These are phyloP conservation scores for Diadema setosum DNA, from an alignment of 35 echinoderm and acorn worm genomes.

Conservation along the genomic window DNA sequence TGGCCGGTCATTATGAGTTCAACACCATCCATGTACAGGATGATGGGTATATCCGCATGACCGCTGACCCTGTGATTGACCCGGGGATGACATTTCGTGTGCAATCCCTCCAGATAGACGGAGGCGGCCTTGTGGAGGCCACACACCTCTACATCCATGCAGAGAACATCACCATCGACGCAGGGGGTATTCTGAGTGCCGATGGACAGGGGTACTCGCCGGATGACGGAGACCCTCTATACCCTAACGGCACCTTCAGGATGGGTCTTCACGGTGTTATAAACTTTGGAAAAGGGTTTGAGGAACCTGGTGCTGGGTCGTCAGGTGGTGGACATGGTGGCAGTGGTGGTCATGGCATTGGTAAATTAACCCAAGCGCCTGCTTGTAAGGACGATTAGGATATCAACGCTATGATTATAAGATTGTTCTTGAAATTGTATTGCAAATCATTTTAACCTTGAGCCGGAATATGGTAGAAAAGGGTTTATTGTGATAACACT, in stretches of 20 bases:
- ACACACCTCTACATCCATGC: conserved; percentile 77
- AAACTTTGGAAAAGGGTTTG: conserved; percentile 67
- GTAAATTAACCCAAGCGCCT: too few relatives aligned
- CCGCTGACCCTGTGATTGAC: conserved; percentile 72
- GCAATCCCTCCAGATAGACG: conserved; percentile 60
- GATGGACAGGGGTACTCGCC: conserved; percentile 68
- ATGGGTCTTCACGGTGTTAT: conserved; percentile 81
- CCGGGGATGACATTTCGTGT: conserved; percentile 63
- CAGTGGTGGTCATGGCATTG: conserved; percentile 81
- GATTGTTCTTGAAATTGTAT: too few relatives aligned
- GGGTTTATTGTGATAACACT: too few relatives aligned
- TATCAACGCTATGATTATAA: not conserved
- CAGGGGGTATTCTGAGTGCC: conserved; percentile 58
- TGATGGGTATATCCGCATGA: conserved; percentile 87
- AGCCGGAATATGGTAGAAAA: too few relatives aligned
- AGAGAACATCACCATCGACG: conserved; percentile 86
- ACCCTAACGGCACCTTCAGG: conserved; percentile 60
- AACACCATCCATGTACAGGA: conserved; percentile 72
- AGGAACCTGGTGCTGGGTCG: not conserved
- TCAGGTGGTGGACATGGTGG: conserved; percentile 86
- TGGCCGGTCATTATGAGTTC: conserved; percentile 61
- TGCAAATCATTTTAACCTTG: too few relatives aligned
- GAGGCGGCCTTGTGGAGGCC: conserved; percentile 78
- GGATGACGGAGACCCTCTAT: conserved; percentile 18
- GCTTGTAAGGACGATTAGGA: too few relatives aligned